phyloP scores from a whole-genome alignment of 1,140 invertebrate genomes.

The Monomorium pharaonis region DNA sequence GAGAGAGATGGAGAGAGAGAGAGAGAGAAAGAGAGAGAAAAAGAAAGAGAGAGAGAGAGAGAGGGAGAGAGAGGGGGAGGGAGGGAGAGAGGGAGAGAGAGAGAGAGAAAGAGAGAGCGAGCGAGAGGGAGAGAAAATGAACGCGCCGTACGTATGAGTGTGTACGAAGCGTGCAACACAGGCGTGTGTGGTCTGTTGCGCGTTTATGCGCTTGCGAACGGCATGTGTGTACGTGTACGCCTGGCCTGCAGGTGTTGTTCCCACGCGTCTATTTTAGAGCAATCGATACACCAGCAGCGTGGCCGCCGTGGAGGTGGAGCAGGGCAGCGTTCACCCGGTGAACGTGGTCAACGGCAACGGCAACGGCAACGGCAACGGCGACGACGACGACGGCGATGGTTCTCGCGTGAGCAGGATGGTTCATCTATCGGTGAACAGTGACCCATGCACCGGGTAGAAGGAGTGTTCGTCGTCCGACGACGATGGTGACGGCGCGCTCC shows the following conservation, averaged over 20 bases:
- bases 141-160: not conserved
- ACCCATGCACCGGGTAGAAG: conserved; percentile 45
- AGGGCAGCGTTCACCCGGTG: conserved; percentile 59
- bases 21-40: conserved; percentile 41
- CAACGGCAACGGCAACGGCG: no score
- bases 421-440: conserved; percentile 59
- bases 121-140: conserved; percentile 43
- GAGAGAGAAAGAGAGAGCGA: not conserved
- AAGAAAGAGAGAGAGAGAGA: no score
- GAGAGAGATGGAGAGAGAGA: not conserved
- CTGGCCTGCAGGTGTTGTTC: conserved; percentile 74
- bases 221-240: conserved; percentile 67
- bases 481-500: conserved; percentile 18
- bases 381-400: conserved; percentile 39
- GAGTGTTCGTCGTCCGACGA: conserved; percentile 30
- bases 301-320: conserved; percentile 64
- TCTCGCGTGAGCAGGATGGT: not conserved
- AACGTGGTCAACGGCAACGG: conserved; percentile 61
- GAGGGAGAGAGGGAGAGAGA: conserved; percentile 12
- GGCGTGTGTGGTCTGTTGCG: conserved; percentile 48
- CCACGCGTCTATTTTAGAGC: conserved; percentile 78
- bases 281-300: conserved; percentile 76
- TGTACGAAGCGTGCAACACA: conserved; percentile 21
- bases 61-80: not conserved
- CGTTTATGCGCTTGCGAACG: conserved; percentile 59